Evolutionary conservation across 2,113 vertebrate species (phyloP), one percentile per base, ranked within the genome.

Genomic region (Salminus brasiliensis): DNA sequence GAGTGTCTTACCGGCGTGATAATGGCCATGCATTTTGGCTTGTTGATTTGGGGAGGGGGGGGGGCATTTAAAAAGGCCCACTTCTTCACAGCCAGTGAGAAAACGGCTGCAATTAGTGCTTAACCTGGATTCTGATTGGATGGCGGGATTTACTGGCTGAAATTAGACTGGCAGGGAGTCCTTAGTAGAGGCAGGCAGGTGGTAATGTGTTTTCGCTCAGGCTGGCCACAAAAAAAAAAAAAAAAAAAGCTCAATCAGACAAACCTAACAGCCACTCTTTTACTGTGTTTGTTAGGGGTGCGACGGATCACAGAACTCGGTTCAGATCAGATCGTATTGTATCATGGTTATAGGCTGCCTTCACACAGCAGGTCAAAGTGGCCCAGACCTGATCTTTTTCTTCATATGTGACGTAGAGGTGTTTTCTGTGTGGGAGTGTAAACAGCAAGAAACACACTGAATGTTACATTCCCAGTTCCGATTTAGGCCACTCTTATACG

Each of bases 261-360:
- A 30, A 29, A 59, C n/a, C 23, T 10, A 12, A 27, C 18, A 2
- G 16, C 59, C 11, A 32, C 29, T 15, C 57, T 39, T 62, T 34
- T 70, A 67, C 30, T 67, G 67, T 68, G 29, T 13, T 49, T 45
- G 43, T 45, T 45, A n/a, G n/a, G n/a, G n/a, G n/a, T n/a, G n/a
- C n/a, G n/a, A n/a, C n/a, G n/a, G n/a, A n/a, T n/a, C n/a, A n/a
- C n/a, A n/a, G n/a, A n/a, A n/a, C n/a, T n/a, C n/a, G n/a, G n/a
- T n/a, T n/a, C n/a, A n/a, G n/a, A n/a, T n/a, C n/a, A n/a, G n/a
- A n/a, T n/a, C n/a, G n/a, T n/a, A n/a, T n/a, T n/a, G n/a, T n/a
- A n/a, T n/a, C n/a, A n/a, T n/a, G n/a, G n/a, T n/a, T n/a, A n/a
- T n/a, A n/a, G n/a, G n/a, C n/a, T n/a, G n/a, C n/a, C n/a, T n/a